A percentile compares a stretch with the other conserved stretches of the same genome.
Conservation (phyloP, 2,113 vertebrate species). For the Ceyx cyanopectus region DNA sequence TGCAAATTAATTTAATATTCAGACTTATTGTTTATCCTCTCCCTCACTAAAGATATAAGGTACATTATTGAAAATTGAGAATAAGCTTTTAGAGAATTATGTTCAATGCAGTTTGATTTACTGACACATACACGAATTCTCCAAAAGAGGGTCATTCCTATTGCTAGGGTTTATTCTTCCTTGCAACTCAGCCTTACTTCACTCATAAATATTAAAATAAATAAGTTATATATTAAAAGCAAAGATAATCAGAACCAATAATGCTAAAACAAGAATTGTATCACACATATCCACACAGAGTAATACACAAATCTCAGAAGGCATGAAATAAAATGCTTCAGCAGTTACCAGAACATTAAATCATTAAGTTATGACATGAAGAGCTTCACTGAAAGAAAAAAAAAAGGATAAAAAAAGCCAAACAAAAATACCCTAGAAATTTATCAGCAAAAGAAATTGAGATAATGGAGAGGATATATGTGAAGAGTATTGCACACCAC, state of each 20-base stretch:
- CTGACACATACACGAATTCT: background rate
- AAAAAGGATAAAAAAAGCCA: background rate
- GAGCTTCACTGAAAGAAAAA: background rate
- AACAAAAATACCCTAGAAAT: background rate
- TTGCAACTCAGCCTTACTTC: background rate
- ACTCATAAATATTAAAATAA: background rate
- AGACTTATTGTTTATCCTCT: background rate
- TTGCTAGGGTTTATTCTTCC: background rate
- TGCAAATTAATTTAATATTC: background rate
- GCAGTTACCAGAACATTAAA: background rate
- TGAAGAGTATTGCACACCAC: background rate
- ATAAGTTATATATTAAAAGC: background rate
- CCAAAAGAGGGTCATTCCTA: background rate
- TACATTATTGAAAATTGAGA: background rate
- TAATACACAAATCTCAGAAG: background rate
- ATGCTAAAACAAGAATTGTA: background rate
- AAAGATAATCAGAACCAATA: background rate
- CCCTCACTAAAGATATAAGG: rapidly evolving
- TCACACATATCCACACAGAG: background rate
- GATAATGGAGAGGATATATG: background rate
- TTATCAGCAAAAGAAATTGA: background rate
- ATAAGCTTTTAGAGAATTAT: background rate
- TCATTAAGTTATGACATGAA: background rate
- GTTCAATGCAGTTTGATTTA: background rate
- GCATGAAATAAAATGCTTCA: background rate